A percentile compares a stretch with the other conserved stretches of the same genome.
These are phyloP conservation scores for Actinemys pallida DNA, from an alignment of 2,113 vertebrate species.

Conservation along the genomic window DNA sequence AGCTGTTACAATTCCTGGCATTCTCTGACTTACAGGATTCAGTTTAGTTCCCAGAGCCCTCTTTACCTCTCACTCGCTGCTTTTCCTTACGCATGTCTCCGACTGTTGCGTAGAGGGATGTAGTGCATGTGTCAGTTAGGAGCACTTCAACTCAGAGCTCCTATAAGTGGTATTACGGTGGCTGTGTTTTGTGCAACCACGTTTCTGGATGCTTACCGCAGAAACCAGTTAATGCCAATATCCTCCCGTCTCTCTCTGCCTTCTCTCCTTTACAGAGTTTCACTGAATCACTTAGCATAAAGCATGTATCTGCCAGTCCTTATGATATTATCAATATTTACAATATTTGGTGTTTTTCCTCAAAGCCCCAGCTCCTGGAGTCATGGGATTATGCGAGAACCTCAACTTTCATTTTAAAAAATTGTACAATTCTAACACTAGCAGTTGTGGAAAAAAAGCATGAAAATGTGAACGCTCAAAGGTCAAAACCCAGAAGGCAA, in stretches of 20 bases:
- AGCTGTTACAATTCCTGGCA: neutral
- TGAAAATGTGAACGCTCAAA: neutral
- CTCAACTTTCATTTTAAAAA: neutral
- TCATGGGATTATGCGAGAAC: neutral
- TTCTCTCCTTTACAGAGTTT: neutral
- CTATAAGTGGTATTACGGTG: neutral
- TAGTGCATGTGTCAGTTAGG: neutral
- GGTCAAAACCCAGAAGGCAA: neutral
- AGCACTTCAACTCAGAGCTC: neutral
- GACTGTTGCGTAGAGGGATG: neutral
- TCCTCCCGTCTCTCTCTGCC: too few relatives aligned
- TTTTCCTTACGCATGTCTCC: neutral
- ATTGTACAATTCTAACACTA: neutral
- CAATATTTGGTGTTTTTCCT: neutral
- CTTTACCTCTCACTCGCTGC: neutral
- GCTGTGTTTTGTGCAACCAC: neutral
- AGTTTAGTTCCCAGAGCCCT: neutral
- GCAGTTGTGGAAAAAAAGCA: neutral
- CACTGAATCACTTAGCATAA: neutral
- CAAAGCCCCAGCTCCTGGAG: neutral
- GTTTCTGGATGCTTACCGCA: neutral
- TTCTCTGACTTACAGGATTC: neutral
- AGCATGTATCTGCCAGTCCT: neutral
- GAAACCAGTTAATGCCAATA: neutral
- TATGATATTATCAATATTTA: neutral